Percentiles rank a stretch among this genome's conserved stretches.
These are phyloP conservation scores for Galagoides demidoff DNA, from an alignment of 2,797 vertebrate genomes.

Conservation along the genomic window DNA sequence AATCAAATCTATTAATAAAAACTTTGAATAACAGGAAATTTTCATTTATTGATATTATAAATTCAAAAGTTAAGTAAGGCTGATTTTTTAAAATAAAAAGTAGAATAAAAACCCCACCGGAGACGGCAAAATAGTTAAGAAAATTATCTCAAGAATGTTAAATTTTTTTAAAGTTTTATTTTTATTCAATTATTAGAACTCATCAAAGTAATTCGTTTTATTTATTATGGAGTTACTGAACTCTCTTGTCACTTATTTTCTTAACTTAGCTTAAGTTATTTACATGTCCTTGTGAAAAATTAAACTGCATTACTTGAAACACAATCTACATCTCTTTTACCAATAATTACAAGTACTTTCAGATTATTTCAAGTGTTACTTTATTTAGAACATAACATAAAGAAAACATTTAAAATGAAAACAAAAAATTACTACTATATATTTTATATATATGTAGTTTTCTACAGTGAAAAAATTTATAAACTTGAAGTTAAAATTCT, in stretches of 20 bases:
- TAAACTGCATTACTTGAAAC: slow-evolving; percentile 36
- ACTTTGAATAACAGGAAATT: neutral
- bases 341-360: slow-evolving; percentile 43
- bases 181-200: slow-evolving; percentile 6
- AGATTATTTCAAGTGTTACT: slow-evolving; percentile 48
- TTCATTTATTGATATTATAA: slow-evolving; percentile 14
- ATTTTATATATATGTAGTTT: neutral
- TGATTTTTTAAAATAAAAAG: neutral
- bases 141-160: neutral
- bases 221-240: neutral
- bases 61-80: neutral
- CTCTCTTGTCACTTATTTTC: neutral
- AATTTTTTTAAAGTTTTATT: slow-evolving; percentile 2
- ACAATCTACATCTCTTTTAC: neutral
- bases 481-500: neutral
- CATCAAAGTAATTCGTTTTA: slow-evolving; percentile 27
- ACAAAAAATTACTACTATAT: neutral
- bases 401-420: slow-evolving; percentile 9
- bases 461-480: slow-evolving; percentile 5
- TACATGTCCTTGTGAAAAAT: neutral
- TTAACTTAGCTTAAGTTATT: neutral
- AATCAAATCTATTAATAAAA: neutral
- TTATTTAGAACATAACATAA: neutral
- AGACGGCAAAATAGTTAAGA: slow-evolving; percentile 1
- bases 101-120: neutral